These are phyloP conservation scores for Gallinago undulata DNA, from an alignment of 2,113 vertebrate species.

Conservation along the genomic window DNA sequence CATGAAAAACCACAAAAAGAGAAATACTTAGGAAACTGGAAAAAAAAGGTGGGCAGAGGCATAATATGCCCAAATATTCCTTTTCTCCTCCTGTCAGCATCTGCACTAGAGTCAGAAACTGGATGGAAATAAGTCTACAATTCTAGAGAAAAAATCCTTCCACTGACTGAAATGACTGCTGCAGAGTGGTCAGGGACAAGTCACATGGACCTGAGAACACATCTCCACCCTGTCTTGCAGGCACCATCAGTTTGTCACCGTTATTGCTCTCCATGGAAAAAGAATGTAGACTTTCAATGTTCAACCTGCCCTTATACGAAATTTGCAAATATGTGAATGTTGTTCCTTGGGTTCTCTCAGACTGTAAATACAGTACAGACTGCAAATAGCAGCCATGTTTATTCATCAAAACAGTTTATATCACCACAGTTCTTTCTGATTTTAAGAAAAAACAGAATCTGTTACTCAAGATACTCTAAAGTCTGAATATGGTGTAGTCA, in stretches of 20 bases:
- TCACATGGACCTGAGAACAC: background rate
- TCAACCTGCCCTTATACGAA: fast-evolving
- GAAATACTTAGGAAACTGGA: background rate
- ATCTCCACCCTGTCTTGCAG: background rate
- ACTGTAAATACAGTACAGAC: background rate
- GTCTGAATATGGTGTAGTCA: background rate
- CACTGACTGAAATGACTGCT: background rate
- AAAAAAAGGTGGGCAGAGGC: background rate
- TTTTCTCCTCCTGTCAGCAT: background rate
- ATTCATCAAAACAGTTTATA: background rate
- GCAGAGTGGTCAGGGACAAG: background rate
- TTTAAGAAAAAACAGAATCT: background rate
- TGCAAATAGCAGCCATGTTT: background rate
- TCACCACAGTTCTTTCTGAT: background rate
- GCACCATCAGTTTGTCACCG: background rate
- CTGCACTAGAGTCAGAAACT: background rate
- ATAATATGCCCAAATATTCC: background rate
- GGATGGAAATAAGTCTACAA: background rate
- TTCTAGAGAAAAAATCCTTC: background rate
- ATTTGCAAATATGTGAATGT: background rate
- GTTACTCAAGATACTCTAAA: background rate
- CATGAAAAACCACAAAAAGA: background rate
- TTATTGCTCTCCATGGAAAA: background rate
- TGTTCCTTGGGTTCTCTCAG: background rate
- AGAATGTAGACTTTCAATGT: fast-evolving